Evolutionary conservation across 2,888 invertebrate genomes (phyloP).

Genomic region (Neoscelio sp.): DNA sequence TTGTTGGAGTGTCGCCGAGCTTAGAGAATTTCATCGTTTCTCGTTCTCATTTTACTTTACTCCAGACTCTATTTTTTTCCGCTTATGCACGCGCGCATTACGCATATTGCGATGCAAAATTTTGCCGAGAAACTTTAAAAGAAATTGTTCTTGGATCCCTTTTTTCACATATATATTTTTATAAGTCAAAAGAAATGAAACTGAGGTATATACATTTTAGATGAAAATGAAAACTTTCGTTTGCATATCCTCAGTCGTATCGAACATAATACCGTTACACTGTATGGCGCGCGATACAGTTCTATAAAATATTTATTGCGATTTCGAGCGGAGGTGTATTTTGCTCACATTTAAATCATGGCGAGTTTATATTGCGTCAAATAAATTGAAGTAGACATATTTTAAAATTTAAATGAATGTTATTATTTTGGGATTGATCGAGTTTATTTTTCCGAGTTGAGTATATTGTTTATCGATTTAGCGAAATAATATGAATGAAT

Average conservation of each 20-base stretch:
- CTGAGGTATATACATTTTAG: slow-evolving; percentile 20
- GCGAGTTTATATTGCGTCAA: no score
- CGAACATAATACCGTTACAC: slow-evolving; percentile 6
- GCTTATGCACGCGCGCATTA: slow-evolving; percentile 59
- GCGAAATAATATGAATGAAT: no score
- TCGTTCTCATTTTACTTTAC: slow-evolving; percentile 42
- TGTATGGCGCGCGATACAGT: not conserved
- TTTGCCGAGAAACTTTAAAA: slow-evolving; percentile 34
- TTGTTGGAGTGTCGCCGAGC: slow-evolving; percentile 40
- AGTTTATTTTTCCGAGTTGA: no score
- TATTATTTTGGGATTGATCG: no score
- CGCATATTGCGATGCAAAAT: slow-evolving; percentile 46
- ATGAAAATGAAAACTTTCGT: slow-evolving; percentile 36
- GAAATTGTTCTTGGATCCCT: slow-evolving; percentile 24
- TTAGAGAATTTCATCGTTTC: slow-evolving; percentile 53
- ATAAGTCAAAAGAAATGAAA: slow-evolving; percentile 27
- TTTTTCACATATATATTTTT: slow-evolving; percentile 47
- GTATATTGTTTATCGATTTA: no score
- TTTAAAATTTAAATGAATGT: no score
- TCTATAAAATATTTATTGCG: not conserved
- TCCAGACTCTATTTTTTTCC: slow-evolving; percentile 29
- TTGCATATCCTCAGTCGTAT: not conserved
- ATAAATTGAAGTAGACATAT: no score
- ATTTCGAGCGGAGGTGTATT: not conserved
- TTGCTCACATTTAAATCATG: not conserved